These are phyloP conservation scores for Philonicus albiceps DNA, from an alignment of 2,888 invertebrate species.

Conservation along the genomic window DNA sequence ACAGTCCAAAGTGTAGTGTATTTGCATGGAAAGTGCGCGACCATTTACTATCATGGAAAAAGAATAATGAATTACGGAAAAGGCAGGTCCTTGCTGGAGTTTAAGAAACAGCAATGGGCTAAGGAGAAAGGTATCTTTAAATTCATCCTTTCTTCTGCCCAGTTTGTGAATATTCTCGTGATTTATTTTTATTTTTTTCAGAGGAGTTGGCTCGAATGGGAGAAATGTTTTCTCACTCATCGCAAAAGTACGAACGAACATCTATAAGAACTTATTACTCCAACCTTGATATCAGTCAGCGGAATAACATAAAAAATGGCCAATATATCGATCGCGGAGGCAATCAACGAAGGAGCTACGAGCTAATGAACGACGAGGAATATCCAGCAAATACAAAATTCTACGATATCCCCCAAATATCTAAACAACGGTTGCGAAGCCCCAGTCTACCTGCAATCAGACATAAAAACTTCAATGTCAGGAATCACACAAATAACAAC, in stretches of 20 bases:
- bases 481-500: constrained; percentile 62
- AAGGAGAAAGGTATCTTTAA: constrained; percentile 81
- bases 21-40: background rate
- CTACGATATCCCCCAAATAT: constrained; percentile 4
- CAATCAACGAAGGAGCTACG: constrained; percentile 31
- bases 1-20: background rate
- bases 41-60: constrained; percentile 2
- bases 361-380: constrained; percentile 39
- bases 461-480: constrained; percentile 48
- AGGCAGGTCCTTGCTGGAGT: constrained; percentile 74
- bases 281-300: constrained; percentile 59
- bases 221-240: constrained; percentile 76
- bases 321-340: background rate
- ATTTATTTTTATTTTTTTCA: constrained; percentile 65
- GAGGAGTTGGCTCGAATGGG: constrained; percentile 83
- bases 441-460: constrained; percentile 75
- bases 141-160: background rate
- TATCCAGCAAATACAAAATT: constrained; percentile 21
- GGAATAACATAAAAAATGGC: constrained; percentile 41
- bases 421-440: constrained; percentile 64
- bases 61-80: constrained; percentile 42
- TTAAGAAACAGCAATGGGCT: constrained; percentile 93
- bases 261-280: constrained; percentile 63
- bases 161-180: background rate
- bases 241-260: constrained; percentile 62